These are phyloP conservation scores for Anthopleura xanthogrammica DNA, from an alignment of 92 coral and sea anemone genomes.

Conservation along the genomic window DNA sequence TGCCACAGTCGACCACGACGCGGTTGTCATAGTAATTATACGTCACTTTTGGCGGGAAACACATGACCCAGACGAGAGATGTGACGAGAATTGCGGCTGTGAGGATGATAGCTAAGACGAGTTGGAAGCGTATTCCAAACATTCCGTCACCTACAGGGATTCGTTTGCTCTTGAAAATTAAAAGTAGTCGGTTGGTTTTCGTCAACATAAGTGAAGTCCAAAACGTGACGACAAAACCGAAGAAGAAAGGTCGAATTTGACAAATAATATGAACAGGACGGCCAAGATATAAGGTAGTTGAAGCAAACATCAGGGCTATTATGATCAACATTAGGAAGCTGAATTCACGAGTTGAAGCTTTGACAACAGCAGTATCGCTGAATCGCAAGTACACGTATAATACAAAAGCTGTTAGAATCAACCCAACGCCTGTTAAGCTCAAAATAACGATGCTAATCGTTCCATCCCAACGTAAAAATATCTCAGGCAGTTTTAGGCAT, in stretches of 20 bases:
- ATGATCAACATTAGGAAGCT: constrained; percentile 68
- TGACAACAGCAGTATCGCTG: constrained; percentile 86
- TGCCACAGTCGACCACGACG: constrained; percentile 84
- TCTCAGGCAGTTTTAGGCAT: constrained; percentile 78
- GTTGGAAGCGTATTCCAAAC: constrained; percentile 67
- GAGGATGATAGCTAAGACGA: constrained; percentile 62
- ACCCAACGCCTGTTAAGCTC: constrained; percentile 57
- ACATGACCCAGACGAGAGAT: constrained; percentile 53
- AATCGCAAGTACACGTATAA: constrained; percentile 61
- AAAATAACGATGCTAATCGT: constrained; percentile 58
- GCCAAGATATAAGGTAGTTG: constrained; percentile 71
- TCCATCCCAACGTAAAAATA: constrained; percentile 72
- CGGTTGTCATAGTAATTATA: constrained; percentile 52
- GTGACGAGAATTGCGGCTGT: constrained; percentile 35
- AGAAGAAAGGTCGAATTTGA: constrained; percentile 68
- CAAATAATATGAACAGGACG: constrained; percentile 64
- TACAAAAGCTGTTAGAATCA: constrained; percentile 63
- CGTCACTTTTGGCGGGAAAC: constrained; percentile 72
- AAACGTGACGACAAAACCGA: constrained; percentile 74
- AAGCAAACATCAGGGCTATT: constrained; percentile 66
- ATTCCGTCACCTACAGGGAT: constrained; percentile 57
- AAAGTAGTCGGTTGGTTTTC: constrained; percentile 81
- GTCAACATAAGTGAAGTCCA: constrained; percentile 92
- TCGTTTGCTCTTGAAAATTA: constrained; percentile 76
- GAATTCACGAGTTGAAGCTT: constrained; percentile 90